These are phyloP conservation scores for Orbicella faveolata DNA, from an alignment of 64 coral and sea anemone genomes.

Conservation along the genomic window DNA sequence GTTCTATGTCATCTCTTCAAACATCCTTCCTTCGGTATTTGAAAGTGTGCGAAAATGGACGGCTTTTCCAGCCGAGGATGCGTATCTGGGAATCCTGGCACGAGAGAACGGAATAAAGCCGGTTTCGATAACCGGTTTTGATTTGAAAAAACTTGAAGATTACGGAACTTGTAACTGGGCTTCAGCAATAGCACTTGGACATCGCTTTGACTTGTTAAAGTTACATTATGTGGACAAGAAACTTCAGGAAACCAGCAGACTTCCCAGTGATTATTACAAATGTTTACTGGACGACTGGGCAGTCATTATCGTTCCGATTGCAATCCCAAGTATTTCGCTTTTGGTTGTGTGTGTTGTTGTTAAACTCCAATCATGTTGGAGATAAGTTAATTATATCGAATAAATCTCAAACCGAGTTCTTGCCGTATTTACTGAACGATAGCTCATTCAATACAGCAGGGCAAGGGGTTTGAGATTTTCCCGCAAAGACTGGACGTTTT, in stretches of 20 bases:
- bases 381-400: neutral
- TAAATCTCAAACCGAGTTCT: too few species aligned
- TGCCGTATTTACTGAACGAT: too few species aligned
- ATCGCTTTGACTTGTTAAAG: neutral
- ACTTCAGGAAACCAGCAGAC: neutral
- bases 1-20: neutral
- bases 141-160: neutral
- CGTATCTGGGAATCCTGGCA: conserved; percentile 7
- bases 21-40: neutral
- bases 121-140: neutral
- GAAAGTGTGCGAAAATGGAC: neutral
- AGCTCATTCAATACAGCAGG: too few species aligned
- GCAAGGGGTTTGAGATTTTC: too few species aligned
- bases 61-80: conserved; percentile 6
- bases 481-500: too few species aligned
- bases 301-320: neutral
- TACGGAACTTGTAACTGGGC: neutral
- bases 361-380: neutral
- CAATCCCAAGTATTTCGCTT: neutral
- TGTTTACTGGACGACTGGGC: neutral
- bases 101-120: neutral
- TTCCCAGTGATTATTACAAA: neutral
- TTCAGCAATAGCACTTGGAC: neutral
- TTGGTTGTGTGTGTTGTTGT: neutral
- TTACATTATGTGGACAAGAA: neutral